Base-by-base conservation (phyloP, 2,113 vertebrate species). In the Leptodactylus fuscus region DNA sequence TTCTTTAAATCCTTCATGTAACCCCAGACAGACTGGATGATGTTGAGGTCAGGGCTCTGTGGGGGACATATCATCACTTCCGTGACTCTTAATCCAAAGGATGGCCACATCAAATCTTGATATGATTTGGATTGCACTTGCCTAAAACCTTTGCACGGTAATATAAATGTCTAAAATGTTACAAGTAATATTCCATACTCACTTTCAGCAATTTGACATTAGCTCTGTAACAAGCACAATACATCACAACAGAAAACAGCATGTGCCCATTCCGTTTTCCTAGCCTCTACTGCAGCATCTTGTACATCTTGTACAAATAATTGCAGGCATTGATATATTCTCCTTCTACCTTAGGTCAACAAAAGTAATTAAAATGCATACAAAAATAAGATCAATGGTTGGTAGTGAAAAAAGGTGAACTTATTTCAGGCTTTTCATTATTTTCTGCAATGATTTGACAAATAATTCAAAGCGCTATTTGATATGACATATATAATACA, bases 351-450 rank as follows among this genome's bases (percentile, higher is more conserved):
- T 81, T 27, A 58, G 58, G 55, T 81, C 78, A 81, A 81, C 78
- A 81, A 65, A 65, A 81, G 55, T 65, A 81, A 81, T 81, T 81
- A 81, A 81, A 81, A 46, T 81, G 38, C 55, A 65, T 60, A 81
- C 41, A 2, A 22, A 81, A 38, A 62, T 65, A 81, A 29, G 55
- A 81, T 81, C 78, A 81, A 65, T 81, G 65, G 78, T 44, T 60
- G 78, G 36, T 38, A 27, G 38, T 62, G 62, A 62, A 46, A 24
- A 81, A 58, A 62, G 58, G 27, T 10, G 60, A 34, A 62, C 65
- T 81, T 41, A 81, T 81, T 65, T 79, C 8, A 44, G 34, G 15
- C 2, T 65, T 62, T 81, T 60, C 34, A 60, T 65, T 65, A 46
- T 41, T 58, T 34, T 81, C 58, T 48, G 18, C 24, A 24, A 36